Percentiles rank a stretch among this genome's conserved stretches.
phyloP scores from a whole-genome alignment of 2,888 invertebrate genomes.

The Papilio demoleus region DNA sequence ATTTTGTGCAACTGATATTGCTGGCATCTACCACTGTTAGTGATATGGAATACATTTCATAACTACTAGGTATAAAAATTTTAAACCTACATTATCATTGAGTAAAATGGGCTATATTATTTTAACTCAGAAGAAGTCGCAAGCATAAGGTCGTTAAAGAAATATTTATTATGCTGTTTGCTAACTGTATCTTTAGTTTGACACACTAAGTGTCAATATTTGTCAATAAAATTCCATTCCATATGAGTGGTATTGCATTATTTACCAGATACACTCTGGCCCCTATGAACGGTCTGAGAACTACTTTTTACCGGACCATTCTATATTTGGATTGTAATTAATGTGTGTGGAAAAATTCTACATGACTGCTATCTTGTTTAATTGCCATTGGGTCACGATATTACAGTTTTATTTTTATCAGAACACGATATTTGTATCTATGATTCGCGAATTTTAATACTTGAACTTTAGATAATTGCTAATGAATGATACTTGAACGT shows the following conservation, averaged over 20 bases:
- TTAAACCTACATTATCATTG: too few relatives aligned
- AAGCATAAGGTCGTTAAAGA: too few relatives aligned
- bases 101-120: too few relatives aligned
- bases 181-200: slow-evolving; percentile 4
- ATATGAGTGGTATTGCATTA: background rate
- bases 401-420: slow-evolving; percentile 27
- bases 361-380: slow-evolving; percentile 27
- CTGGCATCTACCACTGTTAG: too few relatives aligned
- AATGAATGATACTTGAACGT: slow-evolving; percentile 19
- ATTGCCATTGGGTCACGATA: slow-evolving; percentile 41
- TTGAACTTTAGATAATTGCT: background rate
- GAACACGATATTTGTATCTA: slow-evolving; percentile 8
- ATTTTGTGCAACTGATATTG: too few relatives aligned
- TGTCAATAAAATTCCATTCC: slow-evolving; percentile 29
- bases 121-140: too few relatives aligned
- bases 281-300: slow-evolving; percentile 14
- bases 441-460: slow-evolving; percentile 23
- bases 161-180: background rate
- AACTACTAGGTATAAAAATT: too few relatives aligned
- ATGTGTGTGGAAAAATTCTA: slow-evolving; percentile 47
- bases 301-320: slow-evolving; percentile 32
- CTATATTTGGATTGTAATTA: slow-evolving; percentile 38
- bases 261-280: slow-evolving; percentile 36
- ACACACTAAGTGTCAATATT: slow-evolving; percentile 16
- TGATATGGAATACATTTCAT: too few relatives aligned